Evolutionary conservation across 2,888 invertebrate species (phyloP), one percentile per base, ranked within the genome.

Genomic region (Homarus gammarus): DNA sequence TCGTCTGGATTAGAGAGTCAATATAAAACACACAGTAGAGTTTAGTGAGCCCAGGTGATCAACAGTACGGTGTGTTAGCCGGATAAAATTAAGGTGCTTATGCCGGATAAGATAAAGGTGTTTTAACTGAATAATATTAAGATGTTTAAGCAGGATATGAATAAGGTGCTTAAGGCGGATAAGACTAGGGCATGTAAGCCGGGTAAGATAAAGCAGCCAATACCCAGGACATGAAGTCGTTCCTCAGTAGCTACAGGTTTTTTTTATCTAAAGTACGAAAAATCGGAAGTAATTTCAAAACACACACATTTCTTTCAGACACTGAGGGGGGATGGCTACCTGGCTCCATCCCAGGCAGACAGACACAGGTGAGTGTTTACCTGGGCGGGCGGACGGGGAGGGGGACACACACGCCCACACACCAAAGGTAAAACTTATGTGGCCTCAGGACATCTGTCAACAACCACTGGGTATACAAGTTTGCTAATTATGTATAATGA

Each of bases 221-320:
- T 36, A 78, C 38, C 56, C 78, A n/a, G 8, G 44, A 78, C 27
- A 56, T 36, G 33, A 51, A 77, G 56, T 33, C 56, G 61, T 78
- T 56, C 56, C 78, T 56, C 56, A 8, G 56, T 78, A 56, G 44
- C 22, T 33, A 31, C 51, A 38, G 38, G 27, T 56, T 31, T 22
- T 27, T 27, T 78, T 78, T 44, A 78, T 78, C 33, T 33, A n/a
- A 56, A 49, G 82, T 83, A 83, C 82, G 82, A 83, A 83, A 83
- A 83, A 83, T 72, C 18, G 51, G 33, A 36, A 18, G n/a, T 83
- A 83, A 83, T 83, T 72, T 73, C 72, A 73, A 83, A 72, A 83
- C 72, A 64, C 73, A 73, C 38, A 68, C 22, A 44, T 31, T 64
- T 83, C 83, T 83, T 83, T 83, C 36, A 83, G 72, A 73, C 73